These are phyloP conservation scores for Ormyrus labotus DNA, from an alignment of 2,888 invertebrate species.

Conservation along the genomic window DNA sequence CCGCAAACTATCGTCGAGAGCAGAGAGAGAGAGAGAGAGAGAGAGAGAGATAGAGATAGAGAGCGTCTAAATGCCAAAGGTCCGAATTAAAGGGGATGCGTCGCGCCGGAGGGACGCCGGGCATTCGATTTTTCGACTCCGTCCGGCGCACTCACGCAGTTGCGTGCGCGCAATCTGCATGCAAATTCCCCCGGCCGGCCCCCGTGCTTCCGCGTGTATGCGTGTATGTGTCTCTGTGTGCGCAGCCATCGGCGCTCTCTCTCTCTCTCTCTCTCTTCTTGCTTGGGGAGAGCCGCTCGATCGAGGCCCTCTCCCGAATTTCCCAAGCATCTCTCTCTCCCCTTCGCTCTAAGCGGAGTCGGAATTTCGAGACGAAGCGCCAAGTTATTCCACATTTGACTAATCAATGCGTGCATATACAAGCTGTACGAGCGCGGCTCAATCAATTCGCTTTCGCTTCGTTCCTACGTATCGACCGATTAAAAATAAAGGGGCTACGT, in stretches of 20 bases:
- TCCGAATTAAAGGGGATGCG: neutral
- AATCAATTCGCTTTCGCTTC: neutral
- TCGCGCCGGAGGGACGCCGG: constrained; percentile 2
- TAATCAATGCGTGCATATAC: neutral
- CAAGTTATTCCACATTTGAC: constrained; percentile 3
- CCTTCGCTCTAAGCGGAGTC: neutral
- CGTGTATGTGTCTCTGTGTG: too few species aligned
- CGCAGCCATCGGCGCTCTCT: neutral
- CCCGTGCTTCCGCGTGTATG: neutral
- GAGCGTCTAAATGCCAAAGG: neutral
- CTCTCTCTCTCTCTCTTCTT: constrained; percentile 11
- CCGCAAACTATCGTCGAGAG: too few species aligned
- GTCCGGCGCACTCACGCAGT: neutral
- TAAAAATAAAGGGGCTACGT: too few species aligned
- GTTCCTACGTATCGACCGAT: neutral
- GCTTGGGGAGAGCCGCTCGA: constrained; percentile 20
- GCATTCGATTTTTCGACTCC: constrained; percentile 20
- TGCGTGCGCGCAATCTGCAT: constrained; percentile 30
- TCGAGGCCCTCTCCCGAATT: constrained; percentile 31
- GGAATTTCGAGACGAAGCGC: neutral
- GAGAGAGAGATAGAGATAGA: too few species aligned
- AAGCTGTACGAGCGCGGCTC: neutral
- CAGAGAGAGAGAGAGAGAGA: too few species aligned
- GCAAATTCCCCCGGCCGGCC: constrained; percentile 40
- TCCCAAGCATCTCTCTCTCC: constrained; percentile 8